Evolutionary conservation across 1,140 invertebrate species (phyloP).

Genomic region (Gonioctena quinquepunctata): DNA sequence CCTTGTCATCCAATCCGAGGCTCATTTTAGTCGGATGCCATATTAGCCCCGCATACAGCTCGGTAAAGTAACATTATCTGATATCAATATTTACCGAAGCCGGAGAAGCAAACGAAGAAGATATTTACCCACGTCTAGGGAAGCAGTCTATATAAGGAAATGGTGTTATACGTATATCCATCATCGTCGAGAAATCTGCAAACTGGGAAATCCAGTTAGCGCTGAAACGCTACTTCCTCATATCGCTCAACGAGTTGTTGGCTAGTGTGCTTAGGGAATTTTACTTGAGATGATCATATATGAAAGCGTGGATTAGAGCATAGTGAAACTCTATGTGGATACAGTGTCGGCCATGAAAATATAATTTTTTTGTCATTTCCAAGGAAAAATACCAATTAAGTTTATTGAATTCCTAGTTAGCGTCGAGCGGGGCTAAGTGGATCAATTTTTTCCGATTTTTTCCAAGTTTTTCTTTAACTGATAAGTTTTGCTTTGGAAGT

Average conservation of each 20-base stretch:
- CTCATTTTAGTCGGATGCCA: neutral
- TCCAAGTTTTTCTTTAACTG: too few species aligned
- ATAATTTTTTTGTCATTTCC: too few species aligned
- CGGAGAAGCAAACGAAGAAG: neutral
- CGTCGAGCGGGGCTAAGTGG: too few species aligned
- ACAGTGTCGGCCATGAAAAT: too few species aligned
- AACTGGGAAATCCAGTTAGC: constrained; percentile 9
- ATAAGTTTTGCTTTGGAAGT: too few species aligned
- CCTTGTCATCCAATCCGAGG: neutral
- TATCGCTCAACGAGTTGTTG: neutral
- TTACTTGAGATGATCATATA: too few species aligned
- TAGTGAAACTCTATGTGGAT: too few species aligned
- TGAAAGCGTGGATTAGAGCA: too few species aligned
- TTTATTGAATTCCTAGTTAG: too few species aligned
- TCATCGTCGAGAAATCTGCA: constrained; percentile 9
- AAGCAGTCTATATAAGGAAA: neutral
- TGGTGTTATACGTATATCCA: constrained; percentile 4
- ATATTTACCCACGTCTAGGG: neutral
- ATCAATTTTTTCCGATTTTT: too few species aligned
- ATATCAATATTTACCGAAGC: constrained; percentile 4
- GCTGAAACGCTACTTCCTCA: neutral
- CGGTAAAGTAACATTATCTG: neutral
- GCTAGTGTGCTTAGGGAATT: neutral
- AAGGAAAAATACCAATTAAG: too few species aligned
- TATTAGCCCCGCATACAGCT: neutral